Evolutionary conservation across 2,113 vertebrate species (phyloP).

Genomic region (Noturus placidus): DNA sequence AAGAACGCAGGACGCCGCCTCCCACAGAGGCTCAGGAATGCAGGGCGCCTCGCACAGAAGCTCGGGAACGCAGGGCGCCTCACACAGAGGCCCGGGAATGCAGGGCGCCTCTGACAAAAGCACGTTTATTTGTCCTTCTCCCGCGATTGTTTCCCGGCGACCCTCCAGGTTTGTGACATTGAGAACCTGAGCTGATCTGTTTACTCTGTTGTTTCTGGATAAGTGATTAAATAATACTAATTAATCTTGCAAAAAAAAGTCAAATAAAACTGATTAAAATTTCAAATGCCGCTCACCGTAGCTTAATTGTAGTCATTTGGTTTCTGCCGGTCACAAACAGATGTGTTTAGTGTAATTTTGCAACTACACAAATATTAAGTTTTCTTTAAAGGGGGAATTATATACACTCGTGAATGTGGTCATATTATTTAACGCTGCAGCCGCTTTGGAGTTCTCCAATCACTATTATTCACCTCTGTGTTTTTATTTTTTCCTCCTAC

Average conservation of each 20-base stretch:
- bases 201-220: neutral
- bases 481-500: neutral
- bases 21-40: no score
- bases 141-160: no score
- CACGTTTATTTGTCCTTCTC: no score
- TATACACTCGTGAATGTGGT: neutral
- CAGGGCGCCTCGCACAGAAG: no score
- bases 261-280: neutral
- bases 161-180: no score
- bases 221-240: neutral
- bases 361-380: neutral
- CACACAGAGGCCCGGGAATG: no score
- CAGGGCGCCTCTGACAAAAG: no score
- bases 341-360: neutral
- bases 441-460: neutral
- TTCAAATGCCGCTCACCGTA: neutral
- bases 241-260: neutral
- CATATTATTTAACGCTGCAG: neutral
- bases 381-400: neutral
- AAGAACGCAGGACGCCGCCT: no score
- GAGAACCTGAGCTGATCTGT: neutral
- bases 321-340: neutral
- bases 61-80: no score
- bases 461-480: neutral
- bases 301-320: neutral